Conservation (phyloP, 2,888 invertebrate genomes). For the Blera fallax region DNA sequence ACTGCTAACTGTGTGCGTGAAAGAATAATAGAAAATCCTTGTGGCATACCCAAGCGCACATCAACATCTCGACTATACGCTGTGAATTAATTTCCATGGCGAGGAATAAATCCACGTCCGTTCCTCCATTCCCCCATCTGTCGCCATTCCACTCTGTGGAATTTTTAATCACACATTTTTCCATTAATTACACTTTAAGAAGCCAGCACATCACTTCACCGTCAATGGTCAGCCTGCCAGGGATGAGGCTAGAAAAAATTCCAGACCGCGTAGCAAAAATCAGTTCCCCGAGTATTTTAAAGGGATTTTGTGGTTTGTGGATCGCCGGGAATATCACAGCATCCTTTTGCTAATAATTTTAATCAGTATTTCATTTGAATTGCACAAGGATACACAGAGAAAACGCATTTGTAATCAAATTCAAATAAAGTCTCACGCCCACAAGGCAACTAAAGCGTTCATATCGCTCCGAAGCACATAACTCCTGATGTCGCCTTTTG, state of each 20-base stretch:
- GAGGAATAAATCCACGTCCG: conserved; percentile 56
- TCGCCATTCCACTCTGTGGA: conserved; percentile 72
- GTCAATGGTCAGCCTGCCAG: conserved; percentile 7
- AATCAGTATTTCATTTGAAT: conserved; percentile 10
- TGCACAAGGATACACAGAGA: background rate
- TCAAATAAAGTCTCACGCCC: background rate
- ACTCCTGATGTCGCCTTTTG: conserved; percentile 28
- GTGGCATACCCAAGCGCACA: conserved; percentile 20
- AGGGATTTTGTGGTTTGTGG: conserved; percentile 30
- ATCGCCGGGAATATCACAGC: conserved; percentile 10
- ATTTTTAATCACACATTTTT: conserved; percentile 81
- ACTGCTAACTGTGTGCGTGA: background rate
- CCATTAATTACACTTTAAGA: conserved; percentile 78
- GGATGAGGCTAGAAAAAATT: background rate
- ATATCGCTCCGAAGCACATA: conserved; percentile 3
- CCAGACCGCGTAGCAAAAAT: conserved; percentile 6
- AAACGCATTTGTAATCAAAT: conserved; percentile 13
- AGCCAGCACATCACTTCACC: conserved; percentile 37
- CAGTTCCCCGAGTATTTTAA: conserved; percentile 20
- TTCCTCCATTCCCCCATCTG: background rate
- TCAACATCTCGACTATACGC: conserved; percentile 11
- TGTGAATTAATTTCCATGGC: conserved; percentile 63
- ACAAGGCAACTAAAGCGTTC: background rate
- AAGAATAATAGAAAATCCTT: conserved; percentile 45
- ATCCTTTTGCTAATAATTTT: background rate